Evolutionary conservation across 2,797 vertebrate species (phyloP).

Genomic region (Tangara arthus): DNA sequence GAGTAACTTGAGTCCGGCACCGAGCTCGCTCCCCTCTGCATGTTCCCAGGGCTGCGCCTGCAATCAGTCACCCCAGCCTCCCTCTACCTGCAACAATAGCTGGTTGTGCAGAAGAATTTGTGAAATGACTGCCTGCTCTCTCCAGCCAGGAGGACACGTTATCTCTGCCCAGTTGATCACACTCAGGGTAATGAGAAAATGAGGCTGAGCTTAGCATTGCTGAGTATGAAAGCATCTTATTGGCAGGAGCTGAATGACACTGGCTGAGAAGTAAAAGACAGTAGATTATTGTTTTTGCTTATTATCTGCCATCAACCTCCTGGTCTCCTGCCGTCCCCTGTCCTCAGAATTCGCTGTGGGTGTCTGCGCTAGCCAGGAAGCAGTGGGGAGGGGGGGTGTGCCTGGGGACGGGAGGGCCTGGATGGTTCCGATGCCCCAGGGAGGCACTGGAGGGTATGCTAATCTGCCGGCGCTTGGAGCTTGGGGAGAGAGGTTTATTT

Average conservation of each 20-base stretch:
- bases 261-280: conserved; percentile 75
- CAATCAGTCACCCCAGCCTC: conserved; percentile 41
- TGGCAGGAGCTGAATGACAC: conserved; percentile 76
- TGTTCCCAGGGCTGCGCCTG: conserved; percentile 47
- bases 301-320: conserved; percentile 78
- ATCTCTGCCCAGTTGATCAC: conserved; percentile 75
- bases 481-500: conserved; percentile 42
- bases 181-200: conserved; percentile 73
- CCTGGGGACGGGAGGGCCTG: background rate
- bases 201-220: conserved; percentile 75
- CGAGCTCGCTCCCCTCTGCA: background rate
- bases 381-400: background rate
- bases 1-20: conserved; percentile 12
- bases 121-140: conserved; percentile 74
- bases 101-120: conserved; percentile 77
- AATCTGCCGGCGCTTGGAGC: conserved; percentile 22
- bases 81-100: conserved; percentile 79
- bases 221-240: conserved; percentile 77
- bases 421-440: background rate
- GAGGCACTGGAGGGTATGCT: conserved; percentile 43
- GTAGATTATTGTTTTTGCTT: conserved; percentile 80
- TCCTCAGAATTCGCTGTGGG: conserved; percentile 69
- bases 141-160: conserved; percentile 65
- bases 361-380: conserved; percentile 63
- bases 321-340: conserved; percentile 73